Base-by-base conservation (phyloP, 23 tunicate species). In the Oikopleura dioica region DNA sequence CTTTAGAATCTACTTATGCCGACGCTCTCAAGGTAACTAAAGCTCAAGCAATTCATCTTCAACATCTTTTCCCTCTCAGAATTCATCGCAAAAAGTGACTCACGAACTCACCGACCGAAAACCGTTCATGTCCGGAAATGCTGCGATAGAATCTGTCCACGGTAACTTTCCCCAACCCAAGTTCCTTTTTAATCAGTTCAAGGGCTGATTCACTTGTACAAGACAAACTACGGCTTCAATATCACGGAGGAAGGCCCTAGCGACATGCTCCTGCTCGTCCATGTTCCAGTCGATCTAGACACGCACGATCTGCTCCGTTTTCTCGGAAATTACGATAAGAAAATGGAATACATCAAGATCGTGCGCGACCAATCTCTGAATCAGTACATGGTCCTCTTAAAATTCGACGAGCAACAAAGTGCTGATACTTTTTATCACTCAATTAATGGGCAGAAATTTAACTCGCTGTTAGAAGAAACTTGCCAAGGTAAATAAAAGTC, bases 301-400 rank as follows among this genome's bases (percentile, higher is more conserved):
- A 78, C 87, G n/a, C 87, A 82, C 37, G 81, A 67, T 35, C 38
- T 91, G 0, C 38, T 85, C 51, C 82, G 82, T 37, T 91, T 86
- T 59, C 78, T 82, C 31, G 84, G 92, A 0, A 82, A 84, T 16
- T 91, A 72, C 68, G 67, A 82, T 38, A 84, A 86, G 35, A 84
- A 77, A 4, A 80, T 91, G 1, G 36, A 36, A 1, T 67, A 79
- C 30, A 79, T 91, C 68, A 76, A 79, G 51, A 86, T 91, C 30
- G 85, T 91, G 59, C 78, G 97, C 0, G 97, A 91, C 69, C 82
- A 83, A 50, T 82, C 97, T 50, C 92, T 91, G 21, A 82, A 80
- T 38, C 94, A 91, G 77, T 91, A 91, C 78, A 91, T 91, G 97
- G 97, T 86, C 1, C 78, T 91, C 0, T 34, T 91, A 0, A 68